phyloP scores from a whole-genome alignment of 1,140 invertebrate species.

The Hylaeus volcanicus region DNA sequence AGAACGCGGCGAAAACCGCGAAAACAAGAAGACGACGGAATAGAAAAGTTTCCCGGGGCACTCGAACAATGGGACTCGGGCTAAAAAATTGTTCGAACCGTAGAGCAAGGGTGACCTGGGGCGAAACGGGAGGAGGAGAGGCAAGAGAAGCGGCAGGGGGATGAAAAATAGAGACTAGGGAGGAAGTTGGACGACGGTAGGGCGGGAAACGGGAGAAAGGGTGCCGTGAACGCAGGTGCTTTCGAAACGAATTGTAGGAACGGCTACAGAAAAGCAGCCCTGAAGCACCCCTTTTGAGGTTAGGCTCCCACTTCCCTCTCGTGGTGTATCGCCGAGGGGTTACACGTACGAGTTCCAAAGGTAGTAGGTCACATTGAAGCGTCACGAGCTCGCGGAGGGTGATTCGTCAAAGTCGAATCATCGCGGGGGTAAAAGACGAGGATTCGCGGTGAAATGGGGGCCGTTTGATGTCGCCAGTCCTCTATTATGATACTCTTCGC shows the following conservation, averaged over 20 bases:
- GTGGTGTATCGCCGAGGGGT: not conserved
- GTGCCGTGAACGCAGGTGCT: not conserved
- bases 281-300: slow-evolving; percentile 35
- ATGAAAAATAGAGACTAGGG: not conserved
- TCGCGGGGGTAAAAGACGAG: not conserved
- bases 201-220: not conserved
- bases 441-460: no score
- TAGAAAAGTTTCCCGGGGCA: not conserved
- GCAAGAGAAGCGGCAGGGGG: not conserved
- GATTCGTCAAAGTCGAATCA: slow-evolving; percentile 40
- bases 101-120: not conserved
- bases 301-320: not conserved
- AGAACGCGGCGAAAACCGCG: not conserved
- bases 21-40: not conserved
- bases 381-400: slow-evolving; percentile 1
- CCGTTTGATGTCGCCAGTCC: slow-evolving; percentile 1
- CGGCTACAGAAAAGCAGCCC: not conserved
- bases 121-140: not conserved
- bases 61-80: not conserved
- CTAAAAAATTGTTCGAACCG: slow-evolving; percentile 7
- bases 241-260: slow-evolving; percentile 20
- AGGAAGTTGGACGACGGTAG: not conserved
- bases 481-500: not conserved
- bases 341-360: slow-evolving; percentile 18
- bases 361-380: not conserved